Evolutionary conservation across 2,113 vertebrate genomes (phyloP).

Genomic region (Nesoenas mayeri): DNA sequence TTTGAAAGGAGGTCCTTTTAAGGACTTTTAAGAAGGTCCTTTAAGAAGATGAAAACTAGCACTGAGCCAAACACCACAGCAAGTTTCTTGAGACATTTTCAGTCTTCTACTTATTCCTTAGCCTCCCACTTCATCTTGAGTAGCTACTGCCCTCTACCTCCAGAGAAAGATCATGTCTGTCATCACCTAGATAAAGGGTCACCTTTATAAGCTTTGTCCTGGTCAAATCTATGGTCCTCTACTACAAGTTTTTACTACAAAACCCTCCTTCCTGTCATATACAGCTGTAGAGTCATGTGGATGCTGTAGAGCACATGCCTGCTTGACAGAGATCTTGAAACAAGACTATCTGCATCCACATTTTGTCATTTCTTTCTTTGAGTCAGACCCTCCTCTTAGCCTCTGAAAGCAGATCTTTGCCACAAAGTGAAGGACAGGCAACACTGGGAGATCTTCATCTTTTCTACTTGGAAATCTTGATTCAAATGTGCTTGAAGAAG

Average conservation of each 20-base stretch:
- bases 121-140: not conserved
- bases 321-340: not conserved
- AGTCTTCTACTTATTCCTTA: not conserved
- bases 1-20: not conserved
- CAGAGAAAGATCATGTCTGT: not conserved
- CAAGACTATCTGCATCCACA: not conserved
- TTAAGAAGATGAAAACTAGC: not conserved
- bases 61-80: not conserved
- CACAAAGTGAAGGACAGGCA: not conserved
- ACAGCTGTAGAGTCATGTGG: not conserved
- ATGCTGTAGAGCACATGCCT: not conserved
- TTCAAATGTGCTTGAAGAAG: not conserved
- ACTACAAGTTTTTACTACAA: not conserved
- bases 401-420: not conserved
- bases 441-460: not conserved
- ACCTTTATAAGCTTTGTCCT: not conserved
- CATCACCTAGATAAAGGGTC: not conserved
- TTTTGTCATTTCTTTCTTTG: not conserved
- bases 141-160: not conserved
- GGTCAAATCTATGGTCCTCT: not conserved
- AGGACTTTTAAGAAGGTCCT: not conserved
- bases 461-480: not conserved
- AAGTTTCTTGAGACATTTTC: not conserved
- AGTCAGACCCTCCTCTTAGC: not conserved
- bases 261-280: not conserved